Conservation (phyloP, 2,113 vertebrate species). For the Actenoides lindsayi region DNA sequence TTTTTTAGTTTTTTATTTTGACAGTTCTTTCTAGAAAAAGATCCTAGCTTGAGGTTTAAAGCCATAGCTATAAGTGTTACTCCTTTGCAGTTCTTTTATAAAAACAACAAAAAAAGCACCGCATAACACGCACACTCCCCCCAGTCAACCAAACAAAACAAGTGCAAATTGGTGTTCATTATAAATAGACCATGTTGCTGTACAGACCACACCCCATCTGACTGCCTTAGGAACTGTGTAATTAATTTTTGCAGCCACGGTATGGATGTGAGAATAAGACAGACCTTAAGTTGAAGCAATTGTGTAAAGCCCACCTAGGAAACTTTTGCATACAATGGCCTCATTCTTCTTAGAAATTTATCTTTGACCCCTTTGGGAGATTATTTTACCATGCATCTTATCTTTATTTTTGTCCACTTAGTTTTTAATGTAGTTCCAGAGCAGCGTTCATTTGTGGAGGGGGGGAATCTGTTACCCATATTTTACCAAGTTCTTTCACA, state of each 20-base stretch:
- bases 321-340: background rate
- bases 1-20: background rate
- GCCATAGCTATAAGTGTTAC: background rate
- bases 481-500: background rate
- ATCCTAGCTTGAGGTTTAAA: background rate
- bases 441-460: accelerated
- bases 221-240: background rate
- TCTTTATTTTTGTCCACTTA: background rate
- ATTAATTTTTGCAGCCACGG: background rate
- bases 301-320: background rate
- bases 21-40: background rate
- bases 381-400: background rate
- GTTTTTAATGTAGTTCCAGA: background rate
- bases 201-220: background rate
- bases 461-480: accelerated
- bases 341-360: background rate
- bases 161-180: background rate
- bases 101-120: background rate
- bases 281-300: background rate
- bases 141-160: background rate
- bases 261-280: background rate
- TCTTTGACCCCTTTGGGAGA: background rate
- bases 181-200: background rate
- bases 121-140: background rate
- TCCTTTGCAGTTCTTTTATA: background rate